These are phyloP conservation scores for Lasioglossum zephyrum DNA, from an alignment of 2,888 invertebrate species.

Conservation along the genomic window DNA sequence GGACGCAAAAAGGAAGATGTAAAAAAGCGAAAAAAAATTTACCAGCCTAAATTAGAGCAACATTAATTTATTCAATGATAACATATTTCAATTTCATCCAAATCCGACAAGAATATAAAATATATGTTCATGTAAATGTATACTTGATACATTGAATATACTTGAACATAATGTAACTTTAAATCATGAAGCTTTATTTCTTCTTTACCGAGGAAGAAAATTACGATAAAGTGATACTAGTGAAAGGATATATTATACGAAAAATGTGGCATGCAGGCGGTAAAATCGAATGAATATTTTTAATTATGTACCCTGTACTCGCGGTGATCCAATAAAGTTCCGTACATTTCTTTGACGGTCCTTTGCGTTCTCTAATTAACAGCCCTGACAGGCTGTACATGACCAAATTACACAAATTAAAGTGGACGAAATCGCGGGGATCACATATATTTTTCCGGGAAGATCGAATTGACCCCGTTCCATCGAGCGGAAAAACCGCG, in stretches of 20 bases:
- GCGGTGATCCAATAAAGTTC: background rate
- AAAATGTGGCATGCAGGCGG: background rate
- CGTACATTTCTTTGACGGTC: background rate
- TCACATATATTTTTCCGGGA: background rate
- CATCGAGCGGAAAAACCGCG: background rate
- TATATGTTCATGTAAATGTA: no score
- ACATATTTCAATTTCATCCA: no score
- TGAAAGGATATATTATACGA: background rate
- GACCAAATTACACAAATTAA: background rate
- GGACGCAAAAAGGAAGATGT: background rate
- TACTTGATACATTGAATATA: no score
- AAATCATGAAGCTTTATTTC: no score
- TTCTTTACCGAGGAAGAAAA: no score
- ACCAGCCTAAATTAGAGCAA: background rate
- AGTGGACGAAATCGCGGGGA: background rate
- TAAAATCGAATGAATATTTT: background rate
- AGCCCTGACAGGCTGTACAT: background rate
- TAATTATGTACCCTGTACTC: background rate
- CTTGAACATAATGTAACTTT: no score
- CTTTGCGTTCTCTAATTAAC: background rate
- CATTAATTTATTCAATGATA: no score
- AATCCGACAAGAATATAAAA: no score
- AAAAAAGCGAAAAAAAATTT: background rate
- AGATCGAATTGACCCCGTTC: background rate
- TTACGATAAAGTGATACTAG: no score